phyloP scores from a whole-genome alignment of 2,797 vertebrate genomes.

The Thamnophis elegans region DNA sequence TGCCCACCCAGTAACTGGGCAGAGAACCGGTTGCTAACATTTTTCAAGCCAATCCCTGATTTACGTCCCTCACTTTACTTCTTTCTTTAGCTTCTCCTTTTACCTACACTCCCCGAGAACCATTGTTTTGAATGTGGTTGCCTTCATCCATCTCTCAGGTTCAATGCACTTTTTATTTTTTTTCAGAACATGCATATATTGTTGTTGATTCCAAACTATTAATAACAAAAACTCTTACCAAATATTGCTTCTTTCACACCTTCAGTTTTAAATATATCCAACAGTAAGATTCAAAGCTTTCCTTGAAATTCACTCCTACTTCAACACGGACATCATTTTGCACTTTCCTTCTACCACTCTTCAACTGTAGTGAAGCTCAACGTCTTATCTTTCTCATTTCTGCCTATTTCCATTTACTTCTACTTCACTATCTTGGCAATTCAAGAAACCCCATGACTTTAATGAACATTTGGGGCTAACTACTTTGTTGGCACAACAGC shows the following conservation, averaged over 20 bases:
- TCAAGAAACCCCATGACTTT: slow-evolving; percentile 58
- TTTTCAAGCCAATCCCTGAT: not conserved
- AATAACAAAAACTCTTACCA: not conserved
- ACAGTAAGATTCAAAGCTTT: not conserved
- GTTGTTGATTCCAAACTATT: not conserved
- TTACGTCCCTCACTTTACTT: not conserved
- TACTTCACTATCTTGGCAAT: slow-evolving; percentile 61
- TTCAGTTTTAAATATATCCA: not conserved
- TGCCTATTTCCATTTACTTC: slow-evolving; percentile 49
- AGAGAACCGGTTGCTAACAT: no score
- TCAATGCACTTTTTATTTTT: not conserved
- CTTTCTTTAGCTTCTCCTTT: not conserved
- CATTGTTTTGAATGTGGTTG: not conserved
- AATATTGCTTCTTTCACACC: no score
- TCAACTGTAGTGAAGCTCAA: not conserved
- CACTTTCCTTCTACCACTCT: no score
- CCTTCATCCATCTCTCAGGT: not conserved
- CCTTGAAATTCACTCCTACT: not conserved
- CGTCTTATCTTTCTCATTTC: slow-evolving; percentile 5
- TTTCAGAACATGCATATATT: not conserved
- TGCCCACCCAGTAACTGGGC: no score
- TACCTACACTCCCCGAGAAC: not conserved
- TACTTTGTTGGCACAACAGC: slow-evolving; percentile 67
- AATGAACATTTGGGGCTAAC: slow-evolving; percentile 67
- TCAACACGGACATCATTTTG: not conserved